A percentile compares a stretch with the other conserved stretches of the same genome.
Conservation (phyloP, 2,888 invertebrate genomes). For the Diplolepis rosae region DNA sequence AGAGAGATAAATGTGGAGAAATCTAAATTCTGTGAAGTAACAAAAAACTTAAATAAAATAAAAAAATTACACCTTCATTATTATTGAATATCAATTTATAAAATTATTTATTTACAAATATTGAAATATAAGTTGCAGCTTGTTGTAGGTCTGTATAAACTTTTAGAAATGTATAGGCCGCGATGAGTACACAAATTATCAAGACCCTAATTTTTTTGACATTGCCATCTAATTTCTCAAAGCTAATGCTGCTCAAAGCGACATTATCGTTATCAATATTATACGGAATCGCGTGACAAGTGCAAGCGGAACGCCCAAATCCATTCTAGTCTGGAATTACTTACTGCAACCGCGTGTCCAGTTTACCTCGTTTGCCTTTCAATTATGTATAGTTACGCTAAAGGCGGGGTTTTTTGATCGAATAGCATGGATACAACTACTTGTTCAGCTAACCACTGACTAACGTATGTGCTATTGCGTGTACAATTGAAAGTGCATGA, state of each 20-base stretch:
- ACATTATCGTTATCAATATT: conserved; percentile 68
- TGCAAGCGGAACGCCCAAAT: conserved; percentile 50
- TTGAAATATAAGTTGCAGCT: too few relatives aligned
- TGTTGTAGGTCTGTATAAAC: too few relatives aligned
- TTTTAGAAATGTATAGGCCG: too few relatives aligned
- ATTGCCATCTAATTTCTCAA: conserved; percentile 53
- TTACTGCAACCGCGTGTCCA: conserved; percentile 3
- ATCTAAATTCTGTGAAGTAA: too few relatives aligned
- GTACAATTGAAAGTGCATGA: conserved; percentile 4
- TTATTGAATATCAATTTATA: too few relatives aligned
- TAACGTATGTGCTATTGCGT: conserved; percentile 1
- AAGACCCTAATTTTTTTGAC: neutral
- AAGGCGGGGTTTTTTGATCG: conserved; percentile 24
- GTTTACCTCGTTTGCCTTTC: conserved; percentile 24
- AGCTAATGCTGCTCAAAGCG: conserved; percentile 56
- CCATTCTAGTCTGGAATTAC: conserved; percentile 4
- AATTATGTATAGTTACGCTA: conserved; percentile 26
- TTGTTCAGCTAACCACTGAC: conserved; percentile 9
- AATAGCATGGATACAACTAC: conserved; percentile 15
- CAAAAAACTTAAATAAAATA: too few relatives aligned
- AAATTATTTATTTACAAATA: too few relatives aligned
- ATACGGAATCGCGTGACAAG: conserved; percentile 69
- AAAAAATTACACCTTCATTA: too few relatives aligned
- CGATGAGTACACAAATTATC: neutral
- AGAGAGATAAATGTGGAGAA: too few relatives aligned